Percentiles rank a stretch among this genome's conserved stretches.
Conservation (phyloP, 2,113 vertebrate species). For the Tinamus guttatus region DNA sequence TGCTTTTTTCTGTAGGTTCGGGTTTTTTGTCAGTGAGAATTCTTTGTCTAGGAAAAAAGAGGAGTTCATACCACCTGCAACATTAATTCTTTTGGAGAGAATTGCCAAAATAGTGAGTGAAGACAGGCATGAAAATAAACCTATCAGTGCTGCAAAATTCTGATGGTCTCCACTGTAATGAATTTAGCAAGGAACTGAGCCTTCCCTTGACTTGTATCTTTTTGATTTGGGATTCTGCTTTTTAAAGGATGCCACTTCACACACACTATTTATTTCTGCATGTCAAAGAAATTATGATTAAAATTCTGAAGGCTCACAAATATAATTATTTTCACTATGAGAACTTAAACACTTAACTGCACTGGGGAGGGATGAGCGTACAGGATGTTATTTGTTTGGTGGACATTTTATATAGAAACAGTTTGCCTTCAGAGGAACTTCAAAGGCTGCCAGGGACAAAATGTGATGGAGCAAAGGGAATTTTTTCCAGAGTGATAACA, state of each 20-base stretch:
- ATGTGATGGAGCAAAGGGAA: not conserved
- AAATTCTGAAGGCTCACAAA: conserved; percentile 54
- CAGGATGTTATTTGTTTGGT: not conserved
- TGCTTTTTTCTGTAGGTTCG: not conserved
- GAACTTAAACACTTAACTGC: not conserved
- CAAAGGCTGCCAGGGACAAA: conserved; percentile 4
- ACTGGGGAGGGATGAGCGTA: not conserved
- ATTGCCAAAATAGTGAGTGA: conserved; percentile 44
- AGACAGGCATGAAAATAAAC: conserved; percentile 66
- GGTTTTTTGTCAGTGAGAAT: not conserved
- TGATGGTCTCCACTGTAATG: conserved; percentile 67
- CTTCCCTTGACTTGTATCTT: conserved; percentile 28
- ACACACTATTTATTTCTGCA: conserved; percentile 58
- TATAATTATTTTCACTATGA: not conserved
- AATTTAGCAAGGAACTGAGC: conserved; percentile 67
- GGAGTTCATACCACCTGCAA: conserved; percentile 28
- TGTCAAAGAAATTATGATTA: conserved; percentile 67
- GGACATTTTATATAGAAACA: not conserved
- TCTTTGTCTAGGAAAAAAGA: not conserved
- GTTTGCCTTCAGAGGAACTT: conserved; percentile 37
- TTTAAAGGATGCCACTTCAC: conserved; percentile 45
- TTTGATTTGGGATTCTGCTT: conserved; percentile 53
- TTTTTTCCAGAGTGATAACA: not conserved
- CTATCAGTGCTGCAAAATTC: conserved; percentile 60
- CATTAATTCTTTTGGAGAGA: conserved; percentile 38